Percentiles rank a stretch among this genome's conserved stretches.
These are phyloP conservation scores for Corella eumyota DNA, from an alignment of 23 tunicate genomes.

Conservation along the genomic window DNA sequence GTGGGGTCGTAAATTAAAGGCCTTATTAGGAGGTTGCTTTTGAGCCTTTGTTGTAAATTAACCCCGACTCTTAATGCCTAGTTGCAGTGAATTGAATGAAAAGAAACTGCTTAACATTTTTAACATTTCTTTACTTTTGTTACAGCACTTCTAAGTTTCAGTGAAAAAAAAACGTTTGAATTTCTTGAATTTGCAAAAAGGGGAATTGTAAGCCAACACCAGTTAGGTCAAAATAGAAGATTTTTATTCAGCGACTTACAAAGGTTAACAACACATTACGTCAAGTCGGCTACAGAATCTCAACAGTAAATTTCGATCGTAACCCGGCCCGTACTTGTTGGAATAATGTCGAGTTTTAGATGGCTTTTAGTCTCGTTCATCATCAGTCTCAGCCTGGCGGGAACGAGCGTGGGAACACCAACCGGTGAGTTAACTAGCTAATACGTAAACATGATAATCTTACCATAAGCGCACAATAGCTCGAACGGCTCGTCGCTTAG, in stretches of 20 bases:
- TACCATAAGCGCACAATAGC: constrained; percentile 3
- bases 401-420: constrained; percentile 49
- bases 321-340: background rate
- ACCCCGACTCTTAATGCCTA: no score
- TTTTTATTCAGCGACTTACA: background rate
- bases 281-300: background rate
- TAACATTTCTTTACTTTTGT: no score
- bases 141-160: no score
- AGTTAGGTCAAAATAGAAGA: background rate
- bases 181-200: no score
- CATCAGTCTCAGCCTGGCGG: constrained; percentile 6
- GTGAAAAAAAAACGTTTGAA: no score
- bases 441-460: constrained; percentile 37
- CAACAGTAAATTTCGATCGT: background rate
- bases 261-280: background rate
- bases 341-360: background rate
- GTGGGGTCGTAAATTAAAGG: no score
- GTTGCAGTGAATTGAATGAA: no score
- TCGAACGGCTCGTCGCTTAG: no score
- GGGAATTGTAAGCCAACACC: no score
- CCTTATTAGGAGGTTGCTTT: no score
- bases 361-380: background rate
- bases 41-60: no score
- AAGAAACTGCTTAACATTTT: no score
- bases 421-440: constrained; percentile 32